Evolutionary conservation across 2,888 invertebrate genomes (phyloP).

Genomic region (Temnothorax ravouxi): DNA sequence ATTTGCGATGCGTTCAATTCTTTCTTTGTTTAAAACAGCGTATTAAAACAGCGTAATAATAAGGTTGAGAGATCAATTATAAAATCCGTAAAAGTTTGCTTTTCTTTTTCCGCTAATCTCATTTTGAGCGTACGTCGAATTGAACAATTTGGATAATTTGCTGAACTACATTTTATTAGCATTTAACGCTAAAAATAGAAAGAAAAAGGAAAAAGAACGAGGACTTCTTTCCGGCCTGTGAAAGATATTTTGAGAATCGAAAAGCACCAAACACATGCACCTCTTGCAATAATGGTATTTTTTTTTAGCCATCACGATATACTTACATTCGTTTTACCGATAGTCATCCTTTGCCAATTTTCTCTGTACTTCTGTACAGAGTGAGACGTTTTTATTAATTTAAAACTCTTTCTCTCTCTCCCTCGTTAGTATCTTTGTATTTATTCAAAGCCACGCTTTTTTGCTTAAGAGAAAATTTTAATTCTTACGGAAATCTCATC

Average conservation of each 20-base stretch:
- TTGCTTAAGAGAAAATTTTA: background rate
- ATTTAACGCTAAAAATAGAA: background rate
- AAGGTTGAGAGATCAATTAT: background rate
- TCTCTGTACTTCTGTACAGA: background rate
- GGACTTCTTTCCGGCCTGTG: conserved; percentile 14
- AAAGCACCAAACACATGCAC: conserved; percentile 11
- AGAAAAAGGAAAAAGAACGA: background rate
- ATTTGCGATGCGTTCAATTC: background rate
- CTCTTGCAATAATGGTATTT: conserved; percentile 5
- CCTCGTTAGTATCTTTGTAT: background rate
- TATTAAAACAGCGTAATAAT: too few species aligned
- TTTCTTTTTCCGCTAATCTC: background rate
- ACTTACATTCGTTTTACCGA: background rate
- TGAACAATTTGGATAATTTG: background rate
- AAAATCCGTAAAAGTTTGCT: background rate
- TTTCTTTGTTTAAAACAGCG: too few species aligned
- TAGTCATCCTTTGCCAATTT: background rate
- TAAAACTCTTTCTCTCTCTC: background rate
- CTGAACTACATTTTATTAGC: conserved; percentile 2
- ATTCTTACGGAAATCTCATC: conserved; percentile 8
- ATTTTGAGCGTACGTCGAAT: background rate
- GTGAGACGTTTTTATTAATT: background rate
- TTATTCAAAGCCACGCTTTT: background rate
- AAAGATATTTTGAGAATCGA: conserved; percentile 50
- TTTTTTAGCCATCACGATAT: background rate